Conservation (phyloP, 2,113 vertebrate species). For the Sceloporus tristichus region DNA sequence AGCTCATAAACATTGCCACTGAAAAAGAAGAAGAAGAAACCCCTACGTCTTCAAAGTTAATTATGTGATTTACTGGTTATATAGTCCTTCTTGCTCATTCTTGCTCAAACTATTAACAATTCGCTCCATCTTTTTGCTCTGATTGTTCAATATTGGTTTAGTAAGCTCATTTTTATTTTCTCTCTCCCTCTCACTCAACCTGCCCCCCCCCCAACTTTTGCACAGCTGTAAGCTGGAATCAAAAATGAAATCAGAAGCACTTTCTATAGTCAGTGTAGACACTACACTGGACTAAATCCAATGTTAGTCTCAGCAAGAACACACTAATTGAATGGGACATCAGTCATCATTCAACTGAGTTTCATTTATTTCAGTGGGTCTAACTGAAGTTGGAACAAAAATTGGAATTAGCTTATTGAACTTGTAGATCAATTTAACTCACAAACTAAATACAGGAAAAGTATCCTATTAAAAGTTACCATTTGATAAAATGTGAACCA, state of each 20-base stretch:
- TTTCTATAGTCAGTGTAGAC: not conserved
- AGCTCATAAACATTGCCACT: not conserved
- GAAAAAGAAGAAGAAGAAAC: not conserved
- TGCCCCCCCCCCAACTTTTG: not conserved
- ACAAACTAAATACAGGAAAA: not conserved
- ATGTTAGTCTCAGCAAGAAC: not conserved
- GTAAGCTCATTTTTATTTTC: not conserved
- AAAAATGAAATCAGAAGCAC: conserved; percentile 2
- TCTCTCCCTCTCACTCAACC: too few species aligned
- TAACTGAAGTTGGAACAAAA: too few species aligned
- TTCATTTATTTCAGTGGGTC: too few species aligned
- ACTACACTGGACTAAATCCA: not conserved
- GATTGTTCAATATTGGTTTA: not conserved
- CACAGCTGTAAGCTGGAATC: not conserved
- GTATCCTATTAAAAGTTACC: not conserved
- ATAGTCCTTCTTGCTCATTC: not conserved
- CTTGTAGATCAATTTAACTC: not conserved
- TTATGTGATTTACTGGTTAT: not conserved
- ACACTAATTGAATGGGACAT: too few species aligned
- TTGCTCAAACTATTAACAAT: not conserved
- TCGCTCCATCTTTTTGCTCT: not conserved
- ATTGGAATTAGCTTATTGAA: too few species aligned
- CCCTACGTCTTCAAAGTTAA: conserved; percentile 10
- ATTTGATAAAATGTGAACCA: not conserved
- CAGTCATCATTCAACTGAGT: too few species aligned